These are phyloP conservation scores for Dipodomys ordii DNA, from an alignment of 2,113 vertebrate genomes.

Conservation along the genomic window DNA sequence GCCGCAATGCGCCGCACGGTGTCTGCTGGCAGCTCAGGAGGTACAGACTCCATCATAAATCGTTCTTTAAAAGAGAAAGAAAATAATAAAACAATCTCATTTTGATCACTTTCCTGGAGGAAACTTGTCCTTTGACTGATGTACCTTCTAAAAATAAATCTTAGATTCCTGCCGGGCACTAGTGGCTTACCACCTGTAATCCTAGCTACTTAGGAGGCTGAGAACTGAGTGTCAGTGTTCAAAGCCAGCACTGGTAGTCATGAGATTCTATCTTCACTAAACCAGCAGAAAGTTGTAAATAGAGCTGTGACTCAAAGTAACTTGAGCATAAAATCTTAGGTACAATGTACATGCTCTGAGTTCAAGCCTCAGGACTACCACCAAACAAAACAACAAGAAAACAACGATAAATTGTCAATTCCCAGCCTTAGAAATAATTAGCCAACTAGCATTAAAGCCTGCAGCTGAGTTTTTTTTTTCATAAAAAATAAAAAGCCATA, in stretches of 20 bases:
- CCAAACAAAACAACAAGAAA: too few species aligned
- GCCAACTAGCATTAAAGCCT: background rate
- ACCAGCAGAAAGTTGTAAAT: too few species aligned
- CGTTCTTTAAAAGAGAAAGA: conserved; percentile 70
- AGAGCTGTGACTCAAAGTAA: too few species aligned
- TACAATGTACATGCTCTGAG: too few species aligned
- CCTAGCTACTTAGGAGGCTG: background rate
- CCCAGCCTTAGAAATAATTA: background rate
- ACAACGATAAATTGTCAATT: too few species aligned
- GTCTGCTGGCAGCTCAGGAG: conserved; percentile 76
- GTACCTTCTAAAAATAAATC: background rate
- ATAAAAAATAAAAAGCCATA: too few species aligned
- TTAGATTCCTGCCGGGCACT: background rate
- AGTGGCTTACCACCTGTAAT: background rate
- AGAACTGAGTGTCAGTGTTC: background rate
- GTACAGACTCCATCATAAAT: conserved; percentile 87
- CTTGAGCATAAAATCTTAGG: too few species aligned
- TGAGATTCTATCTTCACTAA: too few species aligned
- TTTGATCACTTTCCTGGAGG: background rate
- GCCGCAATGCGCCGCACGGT: conserved; percentile 84
- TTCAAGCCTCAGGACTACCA: too few species aligned
- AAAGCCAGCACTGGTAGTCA: too few species aligned
- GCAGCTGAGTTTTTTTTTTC: too few species aligned
- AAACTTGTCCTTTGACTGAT: background rate
- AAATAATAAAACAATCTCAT: background rate